Percentiles rank a stretch among this genome's conserved stretches.
phyloP scores from a whole-genome alignment of 1,140 invertebrate species.

The Drosophila chauvacae region DNA sequence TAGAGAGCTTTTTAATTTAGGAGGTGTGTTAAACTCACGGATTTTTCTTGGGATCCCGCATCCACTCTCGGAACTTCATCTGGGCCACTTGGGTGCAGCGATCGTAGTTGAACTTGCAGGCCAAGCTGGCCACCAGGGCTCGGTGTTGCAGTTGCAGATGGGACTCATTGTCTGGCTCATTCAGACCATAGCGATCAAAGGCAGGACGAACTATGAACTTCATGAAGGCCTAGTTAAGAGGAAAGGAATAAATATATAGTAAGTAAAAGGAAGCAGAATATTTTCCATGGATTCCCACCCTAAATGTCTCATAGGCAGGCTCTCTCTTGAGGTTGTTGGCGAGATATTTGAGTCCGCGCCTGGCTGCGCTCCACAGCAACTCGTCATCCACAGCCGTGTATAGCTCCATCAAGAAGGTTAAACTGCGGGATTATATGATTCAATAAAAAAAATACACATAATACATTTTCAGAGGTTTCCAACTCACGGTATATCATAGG shows the following conservation, averaged over 20 bases:
- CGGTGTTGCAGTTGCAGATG: constrained; percentile 85
- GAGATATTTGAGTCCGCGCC: constrained; percentile 74
- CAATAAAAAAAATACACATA: not conserved
- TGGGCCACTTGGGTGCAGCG: constrained; percentile 85
- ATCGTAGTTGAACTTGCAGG: constrained; percentile 85
- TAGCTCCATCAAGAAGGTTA: constrained; percentile 85
- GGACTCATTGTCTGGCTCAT: constrained; percentile 78
- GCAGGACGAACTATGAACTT: constrained; percentile 75
- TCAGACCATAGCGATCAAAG: constrained; percentile 82
- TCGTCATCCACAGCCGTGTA: constrained; percentile 69
- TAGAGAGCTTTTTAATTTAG: not conserved
- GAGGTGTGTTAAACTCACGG: constrained; percentile 55
- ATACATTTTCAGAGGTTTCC: not conserved
- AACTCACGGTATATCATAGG: constrained; percentile 86
- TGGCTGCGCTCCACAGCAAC: constrained; percentile 74
- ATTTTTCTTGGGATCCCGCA: constrained; percentile 66
- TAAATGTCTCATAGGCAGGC: constrained; percentile 81
- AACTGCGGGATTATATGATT: constrained; percentile 21
- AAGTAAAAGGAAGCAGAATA: not conserved
- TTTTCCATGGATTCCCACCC: constrained; percentile 44
- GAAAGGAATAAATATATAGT: not conserved
- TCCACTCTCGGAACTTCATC: constrained; percentile 85
- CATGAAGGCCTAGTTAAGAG: constrained; percentile 71
- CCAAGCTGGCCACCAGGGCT: constrained; percentile 85
- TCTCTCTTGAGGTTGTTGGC: constrained; percentile 77